A percentile compares a stretch with the other conserved stretches of the same genome.
phyloP scores from a whole-genome alignment of 2,113 vertebrate species.

The Ursus arctos region DNA sequence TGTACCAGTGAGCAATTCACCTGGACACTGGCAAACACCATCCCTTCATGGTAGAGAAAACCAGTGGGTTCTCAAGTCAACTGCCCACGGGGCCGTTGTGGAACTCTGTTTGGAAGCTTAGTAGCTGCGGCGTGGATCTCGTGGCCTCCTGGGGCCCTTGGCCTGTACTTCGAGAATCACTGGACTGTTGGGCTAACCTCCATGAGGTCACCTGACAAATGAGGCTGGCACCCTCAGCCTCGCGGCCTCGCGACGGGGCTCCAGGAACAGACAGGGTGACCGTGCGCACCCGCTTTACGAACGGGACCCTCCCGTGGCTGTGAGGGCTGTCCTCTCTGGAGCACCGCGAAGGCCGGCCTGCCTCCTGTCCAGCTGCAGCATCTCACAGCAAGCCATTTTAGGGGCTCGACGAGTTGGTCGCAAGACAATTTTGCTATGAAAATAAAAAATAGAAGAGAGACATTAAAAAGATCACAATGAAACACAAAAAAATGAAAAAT shows the following conservation, averaged over 20 bases:
- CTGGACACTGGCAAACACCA: rapidly evolving
- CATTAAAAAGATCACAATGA: neutral
- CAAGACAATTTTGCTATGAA: neutral
- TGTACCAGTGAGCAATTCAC: neutral
- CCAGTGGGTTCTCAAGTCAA: rapidly evolving
- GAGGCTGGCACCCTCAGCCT: neutral
- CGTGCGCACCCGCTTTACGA: rapidly evolving
- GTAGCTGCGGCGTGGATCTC: rapidly evolving
- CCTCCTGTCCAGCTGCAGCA: neutral
- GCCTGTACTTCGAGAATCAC: neutral
- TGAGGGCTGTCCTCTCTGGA: neutral
- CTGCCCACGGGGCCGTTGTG: rapidly evolving
- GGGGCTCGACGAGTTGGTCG: neutral
- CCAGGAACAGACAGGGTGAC: rapidly evolving
- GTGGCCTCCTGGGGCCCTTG: rapidly evolving
- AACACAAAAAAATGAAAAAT: neutral
- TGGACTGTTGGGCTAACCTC: rapidly evolving
- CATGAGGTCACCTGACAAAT: rapidly evolving
- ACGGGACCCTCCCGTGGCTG: rapidly evolving
- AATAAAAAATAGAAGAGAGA: neutral
- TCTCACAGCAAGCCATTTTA: neutral
- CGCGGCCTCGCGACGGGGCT: rapidly evolving
- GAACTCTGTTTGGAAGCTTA: rapidly evolving
- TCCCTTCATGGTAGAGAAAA: too few species aligned
- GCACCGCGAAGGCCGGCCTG: rapidly evolving